Base-by-base conservation (phyloP, 1,140 invertebrate genomes). In the Hycleus phaleratus region DNA sequence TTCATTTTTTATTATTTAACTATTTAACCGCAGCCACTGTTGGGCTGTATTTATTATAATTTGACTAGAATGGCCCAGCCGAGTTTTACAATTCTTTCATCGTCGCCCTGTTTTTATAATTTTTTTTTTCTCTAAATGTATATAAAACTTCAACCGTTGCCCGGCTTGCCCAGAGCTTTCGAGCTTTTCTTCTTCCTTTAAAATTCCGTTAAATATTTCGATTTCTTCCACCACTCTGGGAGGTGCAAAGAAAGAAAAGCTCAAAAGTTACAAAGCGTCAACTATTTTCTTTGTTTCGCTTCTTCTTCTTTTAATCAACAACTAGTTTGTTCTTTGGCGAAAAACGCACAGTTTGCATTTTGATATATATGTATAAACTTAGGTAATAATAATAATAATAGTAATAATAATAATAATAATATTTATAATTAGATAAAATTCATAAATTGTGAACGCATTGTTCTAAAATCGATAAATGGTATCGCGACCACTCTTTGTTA, bases 31-130 rank as follows among this genome's bases (percentile, higher is more conserved):
- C 61, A 64, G 56, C 61, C 60, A 47, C 24, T 49, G 67, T 64
- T 61, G 62, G 61, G 65, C 32, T 32, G 40, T 42, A 8, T 71
- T 74, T 73, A 74, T 74, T 74, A 72, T 74, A 74, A 74, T 74
- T 74, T 74, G 72, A 74, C 72, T 74, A 74, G 69, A 71, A 65
- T 67, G 66, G 68, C 67, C 64, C 64, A 68, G 68, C 67, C 63
- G 66, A 66, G 65, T 62, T 26, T 24, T 47, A 46, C 56, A 18
- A 18, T 18, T 18, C 18, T 18, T 18, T 1, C 18, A 18, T 18
- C 18, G 18, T 18, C 18, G 18, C 18, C 18, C 18, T 18, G 18
- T 59, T 46, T 7, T 10, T 42, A 11, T 42, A n/a, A 42, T 43
- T 46, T 43, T 64, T 46, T 46, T 56, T 4, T 46, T 56, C 26